Conservation (phyloP, 30 jellyfish, hydroid and myxozoan genomes). For the Aurelia aurita region DNA sequence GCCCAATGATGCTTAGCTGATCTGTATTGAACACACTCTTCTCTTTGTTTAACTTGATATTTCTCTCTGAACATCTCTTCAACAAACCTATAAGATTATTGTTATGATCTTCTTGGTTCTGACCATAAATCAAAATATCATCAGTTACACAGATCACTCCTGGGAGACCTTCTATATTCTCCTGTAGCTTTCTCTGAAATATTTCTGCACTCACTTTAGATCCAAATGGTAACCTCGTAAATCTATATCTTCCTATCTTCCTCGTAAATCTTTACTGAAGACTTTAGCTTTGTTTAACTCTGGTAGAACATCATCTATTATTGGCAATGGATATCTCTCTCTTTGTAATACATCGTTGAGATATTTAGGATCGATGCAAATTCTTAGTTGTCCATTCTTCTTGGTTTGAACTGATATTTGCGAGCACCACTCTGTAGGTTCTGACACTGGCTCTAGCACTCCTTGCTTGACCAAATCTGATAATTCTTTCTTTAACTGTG, state of each 20-base stretch:
- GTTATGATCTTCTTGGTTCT: constrained; percentile 16
- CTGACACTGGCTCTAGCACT: constrained; percentile 40
- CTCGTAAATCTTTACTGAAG: constrained; percentile 31
- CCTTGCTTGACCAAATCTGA: constrained; percentile 36
- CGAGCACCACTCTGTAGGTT: constrained; percentile 26
- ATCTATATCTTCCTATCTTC: constrained; percentile 1
- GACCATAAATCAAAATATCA: constrained; percentile 37
- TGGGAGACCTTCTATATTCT: constrained; percentile 19
- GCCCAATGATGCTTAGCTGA: constrained; percentile 31
- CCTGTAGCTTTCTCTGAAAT: constrained; percentile 3
- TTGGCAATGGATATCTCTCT: constrained; percentile 28
- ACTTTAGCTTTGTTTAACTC: constrained; percentile 22
- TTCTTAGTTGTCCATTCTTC: constrained; percentile 34
- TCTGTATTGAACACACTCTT: background rate
- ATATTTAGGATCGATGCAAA: constrained; percentile 31
- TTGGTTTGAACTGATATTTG: constrained; percentile 31
- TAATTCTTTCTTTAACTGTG: constrained; percentile 22
- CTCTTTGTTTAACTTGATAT: constrained; percentile 17
- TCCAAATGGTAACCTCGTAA: constrained; percentile 4
- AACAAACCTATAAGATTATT: constrained; percentile 17
- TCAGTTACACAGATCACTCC: constrained; percentile 24
- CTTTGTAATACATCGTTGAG: constrained; percentile 23
- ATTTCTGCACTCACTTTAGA: background rate
- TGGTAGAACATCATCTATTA: constrained; percentile 32
- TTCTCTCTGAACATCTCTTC: constrained; percentile 26